Conservation (phyloP, 1,140 invertebrate species). For the Plutomurus gul region DNA sequence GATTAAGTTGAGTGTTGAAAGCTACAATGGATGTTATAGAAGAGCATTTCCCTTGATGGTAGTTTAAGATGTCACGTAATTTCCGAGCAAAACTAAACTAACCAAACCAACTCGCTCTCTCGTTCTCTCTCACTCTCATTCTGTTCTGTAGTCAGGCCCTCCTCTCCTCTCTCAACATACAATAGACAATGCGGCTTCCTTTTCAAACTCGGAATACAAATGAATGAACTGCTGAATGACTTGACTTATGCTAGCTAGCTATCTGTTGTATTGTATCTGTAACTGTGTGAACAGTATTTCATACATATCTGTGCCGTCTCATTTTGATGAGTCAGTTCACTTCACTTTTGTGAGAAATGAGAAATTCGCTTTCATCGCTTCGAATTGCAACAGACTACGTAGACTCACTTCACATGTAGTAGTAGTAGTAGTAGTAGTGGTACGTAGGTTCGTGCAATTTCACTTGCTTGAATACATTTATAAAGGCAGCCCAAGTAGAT, state of each 20-base stretch:
- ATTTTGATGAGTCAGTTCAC: slow-evolving; percentile 23
- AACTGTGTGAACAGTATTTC: background rate
- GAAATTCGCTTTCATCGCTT: slow-evolving; percentile 18
- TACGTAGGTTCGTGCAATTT: slow-evolving; percentile 10
- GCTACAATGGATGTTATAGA: slow-evolving; percentile 26
- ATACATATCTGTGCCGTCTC: background rate
- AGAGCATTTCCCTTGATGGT: slow-evolving; percentile 22
- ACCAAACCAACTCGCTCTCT: slow-evolving; percentile 17
- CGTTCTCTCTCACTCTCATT: background rate
- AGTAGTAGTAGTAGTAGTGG: background rate
- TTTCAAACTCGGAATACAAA: slow-evolving; percentile 27
- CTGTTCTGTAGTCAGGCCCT: too few relatives aligned
- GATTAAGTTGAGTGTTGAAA: slow-evolving; percentile 29
- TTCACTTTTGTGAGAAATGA: slow-evolving; percentile 22
- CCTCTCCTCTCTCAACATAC: slow-evolving; percentile 7
- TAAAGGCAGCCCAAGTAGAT: too few relatives aligned
- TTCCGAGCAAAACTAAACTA: slow-evolving; percentile 29
- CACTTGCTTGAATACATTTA: slow-evolving; percentile 23
- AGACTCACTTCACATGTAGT: too few relatives aligned
- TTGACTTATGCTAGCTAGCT: slow-evolving; percentile 8
- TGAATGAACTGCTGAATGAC: background rate
- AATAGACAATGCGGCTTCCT: slow-evolving; percentile 26
- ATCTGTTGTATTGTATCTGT: background rate
- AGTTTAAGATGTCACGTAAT: slow-evolving; percentile 29
- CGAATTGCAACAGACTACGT: background rate